Base-by-base conservation (phyloP, 2,888 invertebrate species). In the Epirrita christyi region DNA sequence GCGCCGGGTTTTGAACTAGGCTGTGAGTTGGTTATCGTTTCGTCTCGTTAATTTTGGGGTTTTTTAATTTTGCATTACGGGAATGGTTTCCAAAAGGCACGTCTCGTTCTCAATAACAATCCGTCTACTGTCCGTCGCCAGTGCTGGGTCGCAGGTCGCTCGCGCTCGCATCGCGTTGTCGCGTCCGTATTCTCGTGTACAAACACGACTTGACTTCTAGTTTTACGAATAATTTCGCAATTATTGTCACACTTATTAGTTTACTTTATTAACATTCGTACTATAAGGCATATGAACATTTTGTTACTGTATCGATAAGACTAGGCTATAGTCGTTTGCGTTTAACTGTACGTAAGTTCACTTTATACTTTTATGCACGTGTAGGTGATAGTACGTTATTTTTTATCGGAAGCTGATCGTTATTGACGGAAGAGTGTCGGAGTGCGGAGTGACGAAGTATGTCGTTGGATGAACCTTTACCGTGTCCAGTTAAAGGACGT, bases 11-110 rank as follows among this genome's bases (percentile, higher is more conserved):
- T 80, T 77, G 80, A 83, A 83, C 79, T 85, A 87, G 91, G 91
- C 91, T 92, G 91, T 92, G 91, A 90, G 88, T 88, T 86, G 88
- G 88, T 89, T 88, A 87, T 89, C 84, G 80, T 87, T 87, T 83
- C 79, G 80, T 80, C 75, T 80, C 78, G 75, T 86, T 81, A 82
- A 84, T 88, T 88, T 85, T 75, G 77, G 85, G 73, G n/a, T 73
- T 71, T 67, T 73, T 72, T 71, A 71, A 75, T 75, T 77, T 78
- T 73, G 70, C 78, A 80, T 82, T 75, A 75, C 76, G 74, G 76
- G 78, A 78, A 78, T 82, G 80, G 78, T 84, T 84, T 84, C 82
- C 82, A 85, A 88, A 86, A 85, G 91, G 88, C 90, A 90, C 89
- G 88, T 90, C 89, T 88, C 85, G 82, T 86, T 86, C 86, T 88